Percentiles rank a stretch among this genome's conserved stretches.
Evolutionary conservation across 2,113 vertebrate genomes (phyloP).

Genomic region (Emydocephalus ijimae): DNA sequence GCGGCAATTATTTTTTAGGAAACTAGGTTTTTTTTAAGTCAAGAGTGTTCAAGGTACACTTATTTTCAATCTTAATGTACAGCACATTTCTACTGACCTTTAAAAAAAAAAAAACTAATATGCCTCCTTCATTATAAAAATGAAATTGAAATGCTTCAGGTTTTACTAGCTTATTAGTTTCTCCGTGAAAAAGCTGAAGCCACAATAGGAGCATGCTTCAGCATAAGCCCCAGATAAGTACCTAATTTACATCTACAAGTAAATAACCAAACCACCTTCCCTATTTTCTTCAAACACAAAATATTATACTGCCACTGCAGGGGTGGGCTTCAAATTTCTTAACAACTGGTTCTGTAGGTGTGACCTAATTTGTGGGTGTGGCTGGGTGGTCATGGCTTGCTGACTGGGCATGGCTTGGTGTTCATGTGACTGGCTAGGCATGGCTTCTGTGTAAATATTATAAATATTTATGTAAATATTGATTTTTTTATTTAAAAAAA

Average conservation of each 20-base stretch:
- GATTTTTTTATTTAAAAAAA: no score
- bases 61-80: not conserved
- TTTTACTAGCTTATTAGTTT: constrained; percentile 13
- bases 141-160: constrained; percentile 36
- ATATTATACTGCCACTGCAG: not conserved
- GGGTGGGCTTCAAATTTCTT: no score
- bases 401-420: no score
- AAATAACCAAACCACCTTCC: not conserved
- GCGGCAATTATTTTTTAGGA: not conserved
- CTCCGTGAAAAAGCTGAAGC: not conserved
- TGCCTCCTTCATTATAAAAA: constrained; percentile 8
- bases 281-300: not conserved
- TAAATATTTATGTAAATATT: no score
- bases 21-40: not conserved
- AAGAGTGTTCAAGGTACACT: not conserved
- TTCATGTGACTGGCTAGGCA: no score
- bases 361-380: no score
- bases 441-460: no score
- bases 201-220: not conserved
- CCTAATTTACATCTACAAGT: not conserved
- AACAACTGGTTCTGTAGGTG: no score
- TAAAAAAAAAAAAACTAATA: not conserved
- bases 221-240: not conserved
- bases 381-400: no score
- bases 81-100: not conserved